Base-by-base conservation (phyloP, 2,888 invertebrate genomes). In the Yponomeuta malinellus region DNA sequence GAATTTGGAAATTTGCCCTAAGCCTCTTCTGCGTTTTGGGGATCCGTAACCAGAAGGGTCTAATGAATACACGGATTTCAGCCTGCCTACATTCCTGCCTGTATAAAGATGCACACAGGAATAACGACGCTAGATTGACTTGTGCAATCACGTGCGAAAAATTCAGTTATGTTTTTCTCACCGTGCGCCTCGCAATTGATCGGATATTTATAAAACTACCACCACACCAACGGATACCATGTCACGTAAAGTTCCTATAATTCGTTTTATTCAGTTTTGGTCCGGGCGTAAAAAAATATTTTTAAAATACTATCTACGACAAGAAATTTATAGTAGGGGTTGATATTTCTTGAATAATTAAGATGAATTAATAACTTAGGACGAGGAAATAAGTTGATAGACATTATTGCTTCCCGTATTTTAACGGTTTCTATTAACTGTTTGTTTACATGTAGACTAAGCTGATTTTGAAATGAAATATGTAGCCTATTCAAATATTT, bases 1-100 rank as follows among this genome's bases (percentile, higher is more conserved):
- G 80, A 83, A 84, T 86, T 83, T 81, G 81, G 81, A 82, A 81
- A 83, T 81, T 68, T 68, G 78, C 81, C 77, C 77, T 78, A 76
- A 74, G 75, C 74, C 78, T 64, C 79, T 81, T 84, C 83, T 33
- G 12, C 65, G 12, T 65, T 33, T 33, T 65, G 2, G 52, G 52
- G 52, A 59, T 59, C 52, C 52, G 52, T 15, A 12, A 15, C 43
- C 8, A 8, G 43, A 43, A 59, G 52, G 15, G 15, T 59, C 52
- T 59, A 59, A 59, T 59, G 15, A 59, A 59, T 59, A 59, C 52
- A 15, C 15, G 15, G 15, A 6, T 59, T 59, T 15, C 52, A 6
- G 15, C 12, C 12, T 59, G 15, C 15, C 4, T 15, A 15, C 15
- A 12, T 43, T 43, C 43, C 43, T 43, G 43, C 9, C 43, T 43